Conservation (phyloP, 2,113 vertebrate species). For the Mormoops blainvillei region DNA sequence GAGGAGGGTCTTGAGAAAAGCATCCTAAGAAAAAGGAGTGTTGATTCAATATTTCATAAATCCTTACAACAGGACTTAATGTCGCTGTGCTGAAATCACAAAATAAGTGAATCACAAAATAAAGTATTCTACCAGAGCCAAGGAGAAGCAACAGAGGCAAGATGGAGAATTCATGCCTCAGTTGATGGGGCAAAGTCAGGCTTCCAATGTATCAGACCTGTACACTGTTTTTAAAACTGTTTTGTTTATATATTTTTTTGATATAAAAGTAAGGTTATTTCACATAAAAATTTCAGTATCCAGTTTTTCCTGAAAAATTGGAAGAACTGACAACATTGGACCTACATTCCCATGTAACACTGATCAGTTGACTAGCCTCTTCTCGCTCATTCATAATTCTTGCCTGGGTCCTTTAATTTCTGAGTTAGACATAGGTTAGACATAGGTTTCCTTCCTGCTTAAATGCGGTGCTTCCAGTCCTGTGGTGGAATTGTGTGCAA, state of each 20-base stretch:
- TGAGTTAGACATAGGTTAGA: not conserved
- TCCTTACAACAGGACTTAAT: not conserved
- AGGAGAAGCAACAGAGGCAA: not conserved
- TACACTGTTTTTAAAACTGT: not conserved
- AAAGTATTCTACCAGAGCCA: not conserved
- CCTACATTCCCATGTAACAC: rapidly evolving
- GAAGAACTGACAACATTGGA: not conserved
- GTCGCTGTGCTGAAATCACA: not conserved
- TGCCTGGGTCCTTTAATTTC: not conserved
- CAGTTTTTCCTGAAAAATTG: not conserved
- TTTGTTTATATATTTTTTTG: not conserved
- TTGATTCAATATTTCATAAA: not conserved
- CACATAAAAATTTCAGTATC: not conserved
- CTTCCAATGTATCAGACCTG: not conserved
- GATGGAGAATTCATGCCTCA: not conserved
- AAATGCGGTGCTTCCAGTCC: not conserved
- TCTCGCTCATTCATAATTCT: not conserved
- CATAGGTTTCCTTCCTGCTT: not conserved
- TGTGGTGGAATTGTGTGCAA: not conserved
- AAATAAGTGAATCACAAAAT: not conserved
- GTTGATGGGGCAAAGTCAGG: not conserved
- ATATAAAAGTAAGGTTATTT: not conserved
- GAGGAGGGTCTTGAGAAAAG: not conserved
- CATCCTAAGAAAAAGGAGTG: not conserved
- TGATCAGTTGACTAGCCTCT: no score